Base-by-base conservation (phyloP, 2,113 vertebrate species). In the Nasalis larvatus region DNA sequence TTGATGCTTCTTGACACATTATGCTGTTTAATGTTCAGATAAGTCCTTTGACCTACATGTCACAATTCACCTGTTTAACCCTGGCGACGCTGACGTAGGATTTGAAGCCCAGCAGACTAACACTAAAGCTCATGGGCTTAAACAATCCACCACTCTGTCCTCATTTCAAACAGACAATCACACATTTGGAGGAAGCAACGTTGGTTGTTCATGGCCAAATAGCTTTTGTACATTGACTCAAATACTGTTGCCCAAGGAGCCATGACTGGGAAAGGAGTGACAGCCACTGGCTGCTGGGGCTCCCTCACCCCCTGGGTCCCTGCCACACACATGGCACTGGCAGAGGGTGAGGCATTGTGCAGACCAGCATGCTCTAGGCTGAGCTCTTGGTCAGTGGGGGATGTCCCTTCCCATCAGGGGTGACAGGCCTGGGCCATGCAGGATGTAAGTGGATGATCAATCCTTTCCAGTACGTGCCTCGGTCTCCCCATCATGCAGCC, bases 271-370 rank as follows among this genome's bases (percentile, higher is more conserved):
- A 30, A 2, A 2, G 6, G 14, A 54, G n/a, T 20, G 6, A 58
- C 1, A 32, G 49, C 58, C n/a, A 18, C 23, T 1, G 0, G 80
- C 66, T 21, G 6, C 35, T 3, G 0, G 32, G 37, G 25, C 9
- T 17, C 0, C 14, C 20, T n/a, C 3, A 27, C 3, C n/a, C 4
- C 47, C 30, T 10, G 18, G 3, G 20, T 13, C 47, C 35, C 45
- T 40, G 8, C 8, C 6, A 17, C 6, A 54, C 0, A 14, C 6
- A 12, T 0, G 0, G 17, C 25, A 10, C 52, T 37, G 35, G 18
- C 5, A 12, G 14, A 49, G 47, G 9, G 4, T 6, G 13, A 42
- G 16, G 40, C 8, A 6, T 0, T 40, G 9, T 20, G n/a, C 13
- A 49, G 13, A 27, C 13, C 47, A 27, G 4, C 1, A 8, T 8